Percentiles rank a stretch among this genome's conserved stretches.
Conservation (phyloP, 1,140 invertebrate genomes). For the Globodera ellingtonae region DNA sequence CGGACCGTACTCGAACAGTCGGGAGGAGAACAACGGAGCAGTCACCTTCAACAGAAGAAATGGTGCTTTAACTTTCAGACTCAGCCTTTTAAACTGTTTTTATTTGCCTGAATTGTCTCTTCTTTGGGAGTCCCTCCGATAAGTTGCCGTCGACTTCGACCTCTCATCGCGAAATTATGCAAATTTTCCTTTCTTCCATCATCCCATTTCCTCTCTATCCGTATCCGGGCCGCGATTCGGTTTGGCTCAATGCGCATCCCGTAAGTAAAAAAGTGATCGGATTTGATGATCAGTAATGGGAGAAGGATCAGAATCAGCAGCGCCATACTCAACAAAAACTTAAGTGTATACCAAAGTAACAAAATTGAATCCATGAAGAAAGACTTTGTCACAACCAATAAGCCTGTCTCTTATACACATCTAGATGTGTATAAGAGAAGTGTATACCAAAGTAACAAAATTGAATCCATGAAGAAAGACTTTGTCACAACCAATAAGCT, state of each 20-base stretch:
- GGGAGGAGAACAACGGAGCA: constrained; percentile 61
- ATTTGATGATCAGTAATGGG: background rate
- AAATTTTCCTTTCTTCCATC: constrained; percentile 15
- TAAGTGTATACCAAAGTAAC: background rate
- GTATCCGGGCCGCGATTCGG: constrained; percentile 57
- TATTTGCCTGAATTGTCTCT: constrained; percentile 60
- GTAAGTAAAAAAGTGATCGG: background rate
- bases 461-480: too few relatives aligned
- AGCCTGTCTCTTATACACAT: too few relatives aligned
- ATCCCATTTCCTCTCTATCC: constrained; percentile 50
- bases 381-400: too few relatives aligned
- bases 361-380: too few relatives aligned
- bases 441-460: background rate
- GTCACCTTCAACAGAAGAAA: constrained; percentile 59
- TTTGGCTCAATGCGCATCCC: constrained; percentile 58
- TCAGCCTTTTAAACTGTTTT: constrained; percentile 7
- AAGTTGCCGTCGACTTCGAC: constrained; percentile 49
- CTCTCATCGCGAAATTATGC: constrained; percentile 31
- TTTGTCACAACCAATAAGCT: too few relatives aligned
- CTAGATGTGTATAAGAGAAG: too few relatives aligned
- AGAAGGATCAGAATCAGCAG: background rate
- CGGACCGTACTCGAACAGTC: constrained; percentile 64
- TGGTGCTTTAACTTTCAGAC: constrained; percentile 6
- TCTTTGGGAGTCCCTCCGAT: constrained; percentile 54
- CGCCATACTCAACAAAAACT: background rate